These are phyloP conservation scores for Tachina lurida DNA, from an alignment of 2,888 invertebrate species.

Conservation along the genomic window DNA sequence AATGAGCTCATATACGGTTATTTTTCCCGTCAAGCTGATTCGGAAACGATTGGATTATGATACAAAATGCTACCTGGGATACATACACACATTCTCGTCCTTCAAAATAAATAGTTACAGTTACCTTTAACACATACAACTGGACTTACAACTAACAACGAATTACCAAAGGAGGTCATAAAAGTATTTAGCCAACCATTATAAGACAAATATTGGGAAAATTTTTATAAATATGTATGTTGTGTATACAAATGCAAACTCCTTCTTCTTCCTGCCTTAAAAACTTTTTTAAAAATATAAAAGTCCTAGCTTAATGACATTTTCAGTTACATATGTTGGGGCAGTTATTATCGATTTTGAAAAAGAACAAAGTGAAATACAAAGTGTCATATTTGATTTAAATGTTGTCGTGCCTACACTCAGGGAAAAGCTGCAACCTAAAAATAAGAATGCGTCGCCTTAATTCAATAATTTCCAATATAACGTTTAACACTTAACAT, in stretches of 20 bases:
- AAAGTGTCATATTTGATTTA: conserved; percentile 26
- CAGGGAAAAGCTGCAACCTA: too few species aligned
- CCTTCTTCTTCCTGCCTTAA: background rate
- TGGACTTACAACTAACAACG: background rate
- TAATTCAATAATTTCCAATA: too few species aligned
- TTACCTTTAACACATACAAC: background rate
- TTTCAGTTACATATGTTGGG: conserved; percentile 4
- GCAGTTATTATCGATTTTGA: conserved; percentile 46
- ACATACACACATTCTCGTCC: conserved; percentile 3
- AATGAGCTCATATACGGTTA: too few species aligned
- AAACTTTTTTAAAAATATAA: background rate
- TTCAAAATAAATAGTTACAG: conserved; percentile 17
- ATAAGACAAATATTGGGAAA: conserved; percentile 30
- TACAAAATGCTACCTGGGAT: too few species aligned
- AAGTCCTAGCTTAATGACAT: conserved; percentile 5
- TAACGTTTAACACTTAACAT: too few species aligned
- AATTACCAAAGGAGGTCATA: background rate
- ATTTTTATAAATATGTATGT: background rate
- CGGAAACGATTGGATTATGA: too few species aligned
- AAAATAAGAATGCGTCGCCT: too few species aligned
- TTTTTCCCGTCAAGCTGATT: too few species aligned
- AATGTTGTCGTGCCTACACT: background rate
- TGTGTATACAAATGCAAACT: background rate
- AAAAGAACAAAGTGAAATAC: background rate
- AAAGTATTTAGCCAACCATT: background rate